phyloP scores from a whole-genome alignment of 1,140 invertebrate genomes.

The Spodoptera litura region DNA sequence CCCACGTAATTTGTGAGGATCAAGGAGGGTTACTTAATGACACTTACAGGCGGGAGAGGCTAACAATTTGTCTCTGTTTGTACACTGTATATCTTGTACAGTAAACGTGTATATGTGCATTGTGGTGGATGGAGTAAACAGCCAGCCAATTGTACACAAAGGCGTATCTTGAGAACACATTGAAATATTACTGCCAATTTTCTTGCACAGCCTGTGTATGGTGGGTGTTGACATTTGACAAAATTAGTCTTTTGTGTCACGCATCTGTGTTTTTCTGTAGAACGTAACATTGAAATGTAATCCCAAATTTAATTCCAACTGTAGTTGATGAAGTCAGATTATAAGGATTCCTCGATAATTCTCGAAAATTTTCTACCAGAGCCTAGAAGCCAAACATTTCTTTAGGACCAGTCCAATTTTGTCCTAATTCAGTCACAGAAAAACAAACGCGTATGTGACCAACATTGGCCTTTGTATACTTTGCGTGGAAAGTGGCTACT shows the following conservation, averaged over 20 bases:
- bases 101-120: neutral
- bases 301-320: too few species aligned
- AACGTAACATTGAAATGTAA: too few species aligned
- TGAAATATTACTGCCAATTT: neutral
- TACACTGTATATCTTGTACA: slow-evolving; percentile 4
- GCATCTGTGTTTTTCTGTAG: too few species aligned
- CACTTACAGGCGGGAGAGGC: slow-evolving; percentile 12
- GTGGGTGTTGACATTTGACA: too few species aligned
- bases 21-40: slow-evolving; percentile 39
- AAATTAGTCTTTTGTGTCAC: too few species aligned
- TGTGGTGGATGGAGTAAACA: neutral
- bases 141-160: neutral
- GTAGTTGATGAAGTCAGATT: too few species aligned
- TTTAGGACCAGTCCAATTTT: neutral
- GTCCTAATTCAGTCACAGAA: neutral
- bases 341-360: too few species aligned
- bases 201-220: neutral
- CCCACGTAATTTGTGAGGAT: slow-evolving; percentile 30
- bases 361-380: too few species aligned
- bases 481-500: neutral
- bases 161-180: neutral
- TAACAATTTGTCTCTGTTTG: slow-evolving; percentile 37
- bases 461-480: neutral
- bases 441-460: neutral
- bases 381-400: neutral